These are phyloP conservation scores for Tinea semifulvella DNA, from an alignment of 2,888 invertebrate species.

Conservation along the genomic window DNA sequence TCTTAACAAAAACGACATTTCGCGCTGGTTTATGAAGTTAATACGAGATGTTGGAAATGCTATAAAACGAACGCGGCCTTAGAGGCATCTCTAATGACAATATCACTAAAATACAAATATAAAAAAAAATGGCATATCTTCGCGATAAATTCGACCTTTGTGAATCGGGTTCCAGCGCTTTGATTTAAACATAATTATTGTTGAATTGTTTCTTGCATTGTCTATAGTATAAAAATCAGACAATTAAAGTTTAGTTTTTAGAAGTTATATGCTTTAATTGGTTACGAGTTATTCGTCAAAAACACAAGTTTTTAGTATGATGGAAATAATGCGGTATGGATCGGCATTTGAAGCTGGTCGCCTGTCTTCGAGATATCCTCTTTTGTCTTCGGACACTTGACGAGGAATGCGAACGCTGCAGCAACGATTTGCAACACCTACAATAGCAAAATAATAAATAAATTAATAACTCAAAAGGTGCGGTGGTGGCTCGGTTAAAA, in stretches of 20 bases:
- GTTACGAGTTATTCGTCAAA: conserved; percentile 71
- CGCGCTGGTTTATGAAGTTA: too few species aligned
- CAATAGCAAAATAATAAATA: conserved; percentile 19
- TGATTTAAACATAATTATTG: too few species aligned
- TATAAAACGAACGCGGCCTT: too few species aligned
- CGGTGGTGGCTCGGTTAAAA: not conserved
- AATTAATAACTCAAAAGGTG: not conserved
- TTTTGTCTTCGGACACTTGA: conserved; percentile 88
- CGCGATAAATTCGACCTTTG: too few species aligned
- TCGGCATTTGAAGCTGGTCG: conserved; percentile 93
- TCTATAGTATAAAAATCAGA: too few species aligned
- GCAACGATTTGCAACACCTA: conserved; percentile 91
- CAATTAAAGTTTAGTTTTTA: not conserved
- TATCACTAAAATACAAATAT: too few species aligned
- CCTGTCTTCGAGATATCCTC: conserved; percentile 94
- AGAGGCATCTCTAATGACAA: too few species aligned
- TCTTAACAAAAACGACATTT: too few species aligned
- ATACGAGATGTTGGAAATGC: too few species aligned
- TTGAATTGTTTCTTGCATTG: too few species aligned
- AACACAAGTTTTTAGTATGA: conserved; percentile 82
- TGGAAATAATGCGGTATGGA: conserved; percentile 84
- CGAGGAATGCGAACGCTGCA: conserved; percentile 94
- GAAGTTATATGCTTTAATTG: not conserved
- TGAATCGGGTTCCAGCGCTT: too few species aligned
- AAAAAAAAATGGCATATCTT: too few species aligned